These are phyloP conservation scores for Myxocyprinus asiaticus DNA, from an alignment of 2,113 vertebrate genomes.

Conservation along the genomic window DNA sequence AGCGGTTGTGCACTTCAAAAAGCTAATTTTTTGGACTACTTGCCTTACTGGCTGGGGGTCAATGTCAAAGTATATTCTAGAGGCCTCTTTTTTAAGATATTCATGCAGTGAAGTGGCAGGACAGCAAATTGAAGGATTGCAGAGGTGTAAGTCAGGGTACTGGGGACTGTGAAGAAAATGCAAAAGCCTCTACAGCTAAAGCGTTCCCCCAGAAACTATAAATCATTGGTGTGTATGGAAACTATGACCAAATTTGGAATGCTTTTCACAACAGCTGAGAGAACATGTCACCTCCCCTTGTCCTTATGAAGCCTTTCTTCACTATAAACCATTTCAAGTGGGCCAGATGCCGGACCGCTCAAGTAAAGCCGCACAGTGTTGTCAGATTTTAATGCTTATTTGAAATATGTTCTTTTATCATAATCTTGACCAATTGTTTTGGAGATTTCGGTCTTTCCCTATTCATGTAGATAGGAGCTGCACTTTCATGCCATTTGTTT, in stretches of 20 bases:
- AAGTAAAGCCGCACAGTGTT: too few relatives aligned
- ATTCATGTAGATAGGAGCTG: too few relatives aligned
- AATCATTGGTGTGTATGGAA: constrained; percentile 33
- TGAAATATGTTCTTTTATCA: too few relatives aligned
- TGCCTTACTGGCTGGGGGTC: constrained; percentile 9
- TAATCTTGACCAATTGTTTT: too few relatives aligned
- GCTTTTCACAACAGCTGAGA: constrained; percentile 37
- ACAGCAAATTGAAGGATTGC: constrained; percentile 38
- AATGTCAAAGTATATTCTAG: not conserved
- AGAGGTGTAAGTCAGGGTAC: constrained; percentile 23
- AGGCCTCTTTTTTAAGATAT: constrained; percentile 15
- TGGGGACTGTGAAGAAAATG: constrained; percentile 13
- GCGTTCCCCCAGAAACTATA: constrained; percentile 31
- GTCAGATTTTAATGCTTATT: too few relatives aligned
- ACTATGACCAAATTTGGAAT: constrained; percentile 13
- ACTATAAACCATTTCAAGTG: too few relatives aligned
- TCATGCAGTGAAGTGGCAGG: constrained; percentile 22
- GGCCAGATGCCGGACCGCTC: too few relatives aligned
- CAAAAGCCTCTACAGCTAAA: constrained; percentile 31
- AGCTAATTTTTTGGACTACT: not conserved
- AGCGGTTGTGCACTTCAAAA: constrained; percentile 9
- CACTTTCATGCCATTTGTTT: too few relatives aligned
- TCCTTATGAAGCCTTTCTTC: too few relatives aligned
- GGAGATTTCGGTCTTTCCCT: too few relatives aligned
- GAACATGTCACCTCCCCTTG: constrained; percentile 30